These are phyloP conservation scores for Pollachius pollachius DNA, from an alignment of 2,113 vertebrate genomes.

Conservation along the genomic window DNA sequence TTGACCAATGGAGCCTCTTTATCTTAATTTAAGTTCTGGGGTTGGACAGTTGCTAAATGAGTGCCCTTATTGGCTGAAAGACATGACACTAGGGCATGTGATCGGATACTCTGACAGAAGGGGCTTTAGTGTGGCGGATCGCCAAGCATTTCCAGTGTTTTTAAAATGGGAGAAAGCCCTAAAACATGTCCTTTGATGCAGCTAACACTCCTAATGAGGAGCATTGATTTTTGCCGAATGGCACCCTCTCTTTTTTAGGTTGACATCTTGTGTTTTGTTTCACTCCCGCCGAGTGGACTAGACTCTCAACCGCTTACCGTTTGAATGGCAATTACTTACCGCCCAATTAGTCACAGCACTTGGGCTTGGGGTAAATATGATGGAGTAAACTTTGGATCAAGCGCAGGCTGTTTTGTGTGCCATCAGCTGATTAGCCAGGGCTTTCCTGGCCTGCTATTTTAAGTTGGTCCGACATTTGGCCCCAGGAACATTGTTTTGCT, in stretches of 20 bases:
- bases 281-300: slow-evolving; percentile 23
- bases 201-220: slow-evolving; percentile 37
- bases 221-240: slow-evolving; percentile 48
- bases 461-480: no score
- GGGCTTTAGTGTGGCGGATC: not conserved
- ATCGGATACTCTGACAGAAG: slow-evolving; percentile 5
- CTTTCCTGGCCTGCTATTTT: not conserved
- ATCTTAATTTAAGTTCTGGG: not conserved
- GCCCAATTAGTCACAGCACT: slow-evolving; percentile 49
- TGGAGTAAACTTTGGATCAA: slow-evolving; percentile 20
- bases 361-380: slow-evolving; percentile 30
- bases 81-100: slow-evolving; percentile 30
- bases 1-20: slow-evolving; percentile 11
- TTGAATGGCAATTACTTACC: slow-evolving; percentile 33
- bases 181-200: slow-evolving; percentile 16
- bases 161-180: slow-evolving; percentile 30
- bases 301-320: slow-evolving; percentile 3
- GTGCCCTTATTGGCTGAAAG: slow-evolving; percentile 12
- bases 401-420: not conserved
- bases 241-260: slow-evolving; percentile 37
- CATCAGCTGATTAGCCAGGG: not conserved
- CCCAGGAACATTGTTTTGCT: no score
- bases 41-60: not conserved
- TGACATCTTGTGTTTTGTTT: slow-evolving; percentile 50
- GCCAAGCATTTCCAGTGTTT: slow-evolving; percentile 33